Evolutionary conservation across 2,113 vertebrate species (phyloP).

Genomic region (Setophaga kirtlandii): DNA sequence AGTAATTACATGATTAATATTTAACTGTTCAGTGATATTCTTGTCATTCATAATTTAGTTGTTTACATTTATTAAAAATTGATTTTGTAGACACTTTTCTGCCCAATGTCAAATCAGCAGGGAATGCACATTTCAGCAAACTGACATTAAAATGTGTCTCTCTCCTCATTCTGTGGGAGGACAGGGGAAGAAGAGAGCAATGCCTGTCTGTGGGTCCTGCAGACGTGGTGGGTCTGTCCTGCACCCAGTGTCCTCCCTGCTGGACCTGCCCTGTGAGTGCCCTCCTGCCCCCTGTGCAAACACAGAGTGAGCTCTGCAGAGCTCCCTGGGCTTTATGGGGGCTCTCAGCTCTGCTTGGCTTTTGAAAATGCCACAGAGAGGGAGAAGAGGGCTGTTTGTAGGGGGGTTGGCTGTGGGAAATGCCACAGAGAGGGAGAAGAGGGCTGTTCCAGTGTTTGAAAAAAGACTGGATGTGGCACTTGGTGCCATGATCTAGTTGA

Average conservation of each 20-base stretch:
- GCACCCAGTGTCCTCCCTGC: fast-evolving
- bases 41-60: conserved; percentile 71
- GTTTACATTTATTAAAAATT: conserved; percentile 72
- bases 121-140: conserved; percentile 5
- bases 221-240: fast-evolving
- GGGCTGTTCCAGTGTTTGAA: too few species aligned
- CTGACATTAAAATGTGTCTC: background rate
- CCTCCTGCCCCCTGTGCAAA: background rate
- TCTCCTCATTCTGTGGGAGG: background rate
- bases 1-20: conserved; percentile 66
- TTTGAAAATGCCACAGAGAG: background rate
- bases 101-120: conserved; percentile 62
- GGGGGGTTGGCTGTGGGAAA: too few species aligned
- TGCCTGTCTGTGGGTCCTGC: background rate
- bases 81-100: conserved; percentile 61
- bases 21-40: conserved; percentile 65
- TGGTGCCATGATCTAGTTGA: too few species aligned
- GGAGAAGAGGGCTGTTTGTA: background rate
- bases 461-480: too few species aligned
- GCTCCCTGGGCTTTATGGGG: fast-evolving
- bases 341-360: background rate
- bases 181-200: background rate
- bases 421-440: too few species aligned
- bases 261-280: background rate
- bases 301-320: background rate